phyloP scores from a whole-genome alignment of 2,113 vertebrate genomes.

The Gymnorhina tibicen region DNA sequence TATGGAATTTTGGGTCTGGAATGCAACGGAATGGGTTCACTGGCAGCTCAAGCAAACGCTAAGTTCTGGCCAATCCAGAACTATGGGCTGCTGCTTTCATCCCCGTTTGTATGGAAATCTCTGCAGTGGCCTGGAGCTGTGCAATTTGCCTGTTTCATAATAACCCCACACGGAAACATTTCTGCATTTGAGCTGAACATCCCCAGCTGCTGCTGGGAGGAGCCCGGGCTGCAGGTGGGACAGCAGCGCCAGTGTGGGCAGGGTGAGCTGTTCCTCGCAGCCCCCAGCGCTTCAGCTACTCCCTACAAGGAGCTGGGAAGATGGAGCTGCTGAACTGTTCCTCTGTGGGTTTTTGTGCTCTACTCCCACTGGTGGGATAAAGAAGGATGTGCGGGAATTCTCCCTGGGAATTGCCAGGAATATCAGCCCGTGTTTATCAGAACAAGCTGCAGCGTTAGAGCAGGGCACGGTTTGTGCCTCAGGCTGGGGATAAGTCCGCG shows the following conservation, averaged over 20 bases:
- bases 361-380: not conserved
- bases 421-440: not conserved
- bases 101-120: not conserved
- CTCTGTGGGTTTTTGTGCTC: not conserved
- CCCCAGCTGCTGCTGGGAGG: rapidly evolving
- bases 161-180: rapidly evolving
- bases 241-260: not conserved
- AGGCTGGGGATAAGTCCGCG: not conserved
- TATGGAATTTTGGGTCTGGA: not conserved
- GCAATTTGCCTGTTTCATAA: not conserved
- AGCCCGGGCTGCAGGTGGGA: not conserved
- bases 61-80: not conserved
- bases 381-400: not conserved
- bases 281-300: rapidly evolving
- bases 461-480: not conserved
- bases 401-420: not conserved
- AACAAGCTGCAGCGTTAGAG: not conserved
- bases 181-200: not conserved
- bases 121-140: not conserved
- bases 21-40: not conserved
- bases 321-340: not conserved
- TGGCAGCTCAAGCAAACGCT: not conserved
- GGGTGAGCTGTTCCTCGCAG: not conserved
- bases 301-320: not conserved
- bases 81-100: not conserved